A percentile compares a stretch with the other conserved stretches of the same genome.
Conservation (phyloP, 1,140 invertebrate species). For the Drosophila fuyamai region DNA sequence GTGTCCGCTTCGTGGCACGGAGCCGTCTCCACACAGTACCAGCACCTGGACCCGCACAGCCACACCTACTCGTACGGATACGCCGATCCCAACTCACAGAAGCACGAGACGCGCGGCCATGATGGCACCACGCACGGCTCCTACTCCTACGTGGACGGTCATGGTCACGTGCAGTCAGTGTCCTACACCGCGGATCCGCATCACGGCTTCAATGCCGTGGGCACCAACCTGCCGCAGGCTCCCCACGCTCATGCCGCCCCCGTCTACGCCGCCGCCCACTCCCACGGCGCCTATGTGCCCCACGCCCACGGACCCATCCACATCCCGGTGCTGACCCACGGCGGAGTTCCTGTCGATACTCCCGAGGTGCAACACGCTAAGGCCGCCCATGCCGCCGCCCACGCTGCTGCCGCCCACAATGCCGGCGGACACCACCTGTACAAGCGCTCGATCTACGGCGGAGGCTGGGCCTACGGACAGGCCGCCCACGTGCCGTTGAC, state of each 20-base stretch:
- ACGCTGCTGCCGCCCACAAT: constrained; percentile 85
- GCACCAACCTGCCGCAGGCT: constrained; percentile 88
- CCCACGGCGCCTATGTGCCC: constrained; percentile 49
- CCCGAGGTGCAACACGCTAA: constrained; percentile 87
- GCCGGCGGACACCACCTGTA: constrained; percentile 77
- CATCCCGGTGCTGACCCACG: constrained; percentile 76
- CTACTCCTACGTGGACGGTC: constrained; percentile 90
- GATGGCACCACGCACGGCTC: constrained; percentile 89
- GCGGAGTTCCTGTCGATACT: constrained; percentile 85
- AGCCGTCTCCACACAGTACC: constrained; percentile 85
- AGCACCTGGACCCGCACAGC: constrained; percentile 87
- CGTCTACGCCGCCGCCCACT: constrained; percentile 66
- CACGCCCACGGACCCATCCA: constrained; percentile 70
- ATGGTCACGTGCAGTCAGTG: constrained; percentile 88
- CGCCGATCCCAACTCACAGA: constrained; percentile 88
- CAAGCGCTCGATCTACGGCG: constrained; percentile 80
- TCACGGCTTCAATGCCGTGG: constrained; percentile 88
- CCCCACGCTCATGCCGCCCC: constrained; percentile 54
- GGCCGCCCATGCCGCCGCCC: constrained; percentile 86
- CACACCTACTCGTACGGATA: constrained; percentile 89
- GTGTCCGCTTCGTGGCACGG: constrained; percentile 78
- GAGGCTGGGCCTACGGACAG: constrained; percentile 69
- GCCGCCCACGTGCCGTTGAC: constrained; percentile 85
- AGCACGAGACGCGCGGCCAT: constrained; percentile 87
- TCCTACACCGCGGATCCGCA: constrained; percentile 88